These are phyloP conservation scores for Spinus pinus DNA, from an alignment of 2,797 vertebrate species.

Conservation along the genomic window DNA sequence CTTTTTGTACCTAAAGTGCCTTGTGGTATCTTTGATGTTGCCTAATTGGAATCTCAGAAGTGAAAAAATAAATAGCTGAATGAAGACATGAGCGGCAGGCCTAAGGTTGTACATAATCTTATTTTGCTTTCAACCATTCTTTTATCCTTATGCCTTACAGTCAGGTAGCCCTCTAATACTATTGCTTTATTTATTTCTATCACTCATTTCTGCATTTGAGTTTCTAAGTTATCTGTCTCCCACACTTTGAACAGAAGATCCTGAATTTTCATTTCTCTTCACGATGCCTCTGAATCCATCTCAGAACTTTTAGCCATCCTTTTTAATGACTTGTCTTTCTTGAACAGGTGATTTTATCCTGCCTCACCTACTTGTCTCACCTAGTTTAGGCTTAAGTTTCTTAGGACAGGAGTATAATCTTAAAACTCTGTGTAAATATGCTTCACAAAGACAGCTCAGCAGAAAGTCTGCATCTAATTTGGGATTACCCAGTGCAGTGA, in stretches of 20 bases:
- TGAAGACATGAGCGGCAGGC: background rate
- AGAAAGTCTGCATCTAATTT: background rate
- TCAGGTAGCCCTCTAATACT: background rate
- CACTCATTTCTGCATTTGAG: background rate
- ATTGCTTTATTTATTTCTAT: background rate
- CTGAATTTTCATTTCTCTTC: background rate
- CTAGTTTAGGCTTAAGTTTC: background rate
- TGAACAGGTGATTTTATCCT: background rate
- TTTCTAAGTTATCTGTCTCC: background rate
- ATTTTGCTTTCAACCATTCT: background rate
- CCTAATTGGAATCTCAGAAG: constrained; percentile 30
- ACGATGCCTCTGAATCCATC: background rate
- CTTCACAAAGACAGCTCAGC: background rate
- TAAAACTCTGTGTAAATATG: background rate
- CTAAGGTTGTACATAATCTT: background rate
- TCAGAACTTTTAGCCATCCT: background rate
- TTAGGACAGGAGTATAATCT: background rate
- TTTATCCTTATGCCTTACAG: background rate
- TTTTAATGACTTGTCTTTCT: background rate
- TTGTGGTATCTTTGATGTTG: constrained; percentile 24
- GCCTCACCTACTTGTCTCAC: background rate
- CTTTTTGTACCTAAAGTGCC: background rate
- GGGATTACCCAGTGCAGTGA: rapidly evolving
- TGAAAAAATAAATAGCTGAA: constrained; percentile 18
- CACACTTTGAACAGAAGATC: background rate